Percentiles rank a stretch among this genome's conserved stretches.
These are phyloP conservation scores for rabbit (Oryctolagus cuniculus) DNA, from an alignment of 2,113 vertebrate species.

Conservation along the genomic window DNA sequence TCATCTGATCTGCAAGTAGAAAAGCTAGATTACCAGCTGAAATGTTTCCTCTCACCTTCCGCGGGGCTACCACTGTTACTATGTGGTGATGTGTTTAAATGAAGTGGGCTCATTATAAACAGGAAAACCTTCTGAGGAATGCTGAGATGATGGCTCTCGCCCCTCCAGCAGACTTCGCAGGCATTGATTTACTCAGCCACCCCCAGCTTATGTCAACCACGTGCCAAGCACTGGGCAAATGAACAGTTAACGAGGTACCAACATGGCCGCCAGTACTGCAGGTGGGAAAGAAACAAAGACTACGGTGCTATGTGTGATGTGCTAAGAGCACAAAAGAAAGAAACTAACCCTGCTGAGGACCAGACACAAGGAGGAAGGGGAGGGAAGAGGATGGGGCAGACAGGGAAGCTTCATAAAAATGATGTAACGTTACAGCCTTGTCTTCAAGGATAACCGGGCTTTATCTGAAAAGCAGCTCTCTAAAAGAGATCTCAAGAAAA, in stretches of 20 bases:
- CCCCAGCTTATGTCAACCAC: neutral
- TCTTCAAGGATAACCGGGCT: conserved; percentile 23
- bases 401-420: neutral
- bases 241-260: neutral
- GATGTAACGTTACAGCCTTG: neutral
- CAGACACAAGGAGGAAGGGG: neutral
- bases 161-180: neutral
- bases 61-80: neutral
- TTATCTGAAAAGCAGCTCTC: conserved; percentile 1
- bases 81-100: neutral
- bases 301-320: neutral
- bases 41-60: neutral
- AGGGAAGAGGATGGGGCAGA: neutral
- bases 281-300: neutral
- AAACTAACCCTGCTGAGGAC: neutral
- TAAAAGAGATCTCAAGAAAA: conserved; percentile 30
- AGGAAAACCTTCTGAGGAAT: conserved; percentile 35
- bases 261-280: neutral
- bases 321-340: neutral
- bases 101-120: neutral
- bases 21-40: conserved; percentile 22
- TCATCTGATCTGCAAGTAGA: neutral
- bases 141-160: neutral
- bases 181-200: neutral
- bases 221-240: neutral